Percentiles rank a stretch among this genome's conserved stretches.
Conservation (phyloP, 2,113 vertebrate species). For the Epinephelus moara region DNA sequence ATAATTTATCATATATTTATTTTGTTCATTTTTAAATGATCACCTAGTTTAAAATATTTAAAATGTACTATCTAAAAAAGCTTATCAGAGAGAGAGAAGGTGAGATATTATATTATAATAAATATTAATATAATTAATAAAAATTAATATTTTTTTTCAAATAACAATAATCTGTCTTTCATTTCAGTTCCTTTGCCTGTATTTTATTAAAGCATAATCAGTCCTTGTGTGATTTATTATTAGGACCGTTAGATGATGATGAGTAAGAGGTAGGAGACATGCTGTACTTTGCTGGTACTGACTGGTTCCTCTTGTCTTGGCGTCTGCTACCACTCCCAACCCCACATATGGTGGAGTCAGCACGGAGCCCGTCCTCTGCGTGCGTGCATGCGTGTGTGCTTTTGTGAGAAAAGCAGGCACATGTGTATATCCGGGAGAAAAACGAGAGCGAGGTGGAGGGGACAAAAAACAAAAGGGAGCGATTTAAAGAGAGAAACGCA, state of each 20-base stretch:
- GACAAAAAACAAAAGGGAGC: slow-evolving; percentile 22
- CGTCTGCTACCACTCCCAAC: slow-evolving; percentile 71
- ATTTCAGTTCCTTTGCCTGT: neutral
- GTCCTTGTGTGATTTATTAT: slow-evolving; percentile 58
- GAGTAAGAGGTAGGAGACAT: slow-evolving; percentile 73
- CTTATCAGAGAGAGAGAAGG: neutral
- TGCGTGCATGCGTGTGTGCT: slow-evolving; percentile 20
- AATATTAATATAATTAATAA: too few species aligned
- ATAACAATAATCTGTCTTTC: neutral
- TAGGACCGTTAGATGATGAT: slow-evolving; percentile 55
- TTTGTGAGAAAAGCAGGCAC: slow-evolving; percentile 19
- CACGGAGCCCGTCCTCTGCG: slow-evolving; percentile 42
- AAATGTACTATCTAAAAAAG: neutral
- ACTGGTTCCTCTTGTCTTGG: slow-evolving; percentile 74
- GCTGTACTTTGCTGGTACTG: slow-evolving; percentile 71
- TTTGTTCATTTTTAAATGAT: slow-evolving; percentile 8
- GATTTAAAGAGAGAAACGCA: slow-evolving; percentile 43
- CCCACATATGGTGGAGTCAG: slow-evolving; percentile 78
- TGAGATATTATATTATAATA: neutral
- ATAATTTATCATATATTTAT: neutral
- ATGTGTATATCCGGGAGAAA: slow-evolving; percentile 29
- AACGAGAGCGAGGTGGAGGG: slow-evolving; percentile 31
- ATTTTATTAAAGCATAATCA: slow-evolving; percentile 37
- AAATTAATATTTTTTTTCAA: neutral
- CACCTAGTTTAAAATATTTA: neutral